Percentiles rank a stretch among this genome's conserved stretches.
phyloP scores from a whole-genome alignment of 2,113 vertebrate species.

The Nyctereutes procyonoides region DNA sequence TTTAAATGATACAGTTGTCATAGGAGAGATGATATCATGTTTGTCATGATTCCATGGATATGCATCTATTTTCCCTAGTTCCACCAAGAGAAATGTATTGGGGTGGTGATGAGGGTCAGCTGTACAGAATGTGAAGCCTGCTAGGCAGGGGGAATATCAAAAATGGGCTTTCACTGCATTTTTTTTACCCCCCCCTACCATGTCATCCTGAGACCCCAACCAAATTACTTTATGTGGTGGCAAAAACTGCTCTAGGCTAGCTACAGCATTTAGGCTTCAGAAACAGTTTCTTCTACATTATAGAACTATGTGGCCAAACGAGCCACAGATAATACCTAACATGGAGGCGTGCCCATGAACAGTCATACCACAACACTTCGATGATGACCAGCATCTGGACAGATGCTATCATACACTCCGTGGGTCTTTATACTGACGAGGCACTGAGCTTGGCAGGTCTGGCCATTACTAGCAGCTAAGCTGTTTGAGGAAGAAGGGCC shows the following conservation, averaged over 20 bases:
- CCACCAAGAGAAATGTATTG: not conserved
- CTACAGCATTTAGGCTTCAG: not conserved
- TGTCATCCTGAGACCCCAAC: not conserved
- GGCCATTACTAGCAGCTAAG: not conserved
- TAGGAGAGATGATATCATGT: not conserved
- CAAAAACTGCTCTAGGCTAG: not conserved
- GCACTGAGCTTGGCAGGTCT: not conserved
- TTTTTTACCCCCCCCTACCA: not conserved
- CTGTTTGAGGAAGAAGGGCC: not conserved
- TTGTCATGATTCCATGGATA: not conserved
- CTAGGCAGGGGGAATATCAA: not conserved
- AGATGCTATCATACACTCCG: not conserved
- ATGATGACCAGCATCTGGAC: not conserved
- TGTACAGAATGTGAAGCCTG: not conserved
- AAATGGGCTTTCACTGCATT: not conserved
- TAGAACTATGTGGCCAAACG: not conserved
- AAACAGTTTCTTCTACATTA: not conserved
- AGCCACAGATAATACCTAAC: not conserved
- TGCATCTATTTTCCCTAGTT: not conserved
- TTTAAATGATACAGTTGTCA: constrained; percentile 14
- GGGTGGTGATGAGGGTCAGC: not conserved
- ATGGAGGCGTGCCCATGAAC: not conserved
- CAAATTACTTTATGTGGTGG: not conserved
- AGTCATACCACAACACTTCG: no score
- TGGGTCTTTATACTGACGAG: not conserved